A percentile compares a stretch with the other conserved stretches of the same genome.
Conservation (phyloP, 1,140 invertebrate genomes). For the Drosophila tani region DNA sequence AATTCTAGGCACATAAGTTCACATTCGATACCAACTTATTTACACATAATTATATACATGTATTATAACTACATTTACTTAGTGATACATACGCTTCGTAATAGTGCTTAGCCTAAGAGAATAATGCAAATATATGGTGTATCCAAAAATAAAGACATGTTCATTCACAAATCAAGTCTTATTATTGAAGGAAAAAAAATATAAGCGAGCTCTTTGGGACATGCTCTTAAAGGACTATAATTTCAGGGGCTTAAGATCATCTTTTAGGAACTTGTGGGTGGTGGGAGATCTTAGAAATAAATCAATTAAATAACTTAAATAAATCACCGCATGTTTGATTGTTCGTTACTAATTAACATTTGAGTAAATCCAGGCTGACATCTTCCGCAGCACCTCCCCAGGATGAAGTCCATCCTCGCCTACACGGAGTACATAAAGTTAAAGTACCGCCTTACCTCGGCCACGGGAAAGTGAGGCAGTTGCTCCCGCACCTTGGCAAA, state of each 20-base stretch:
- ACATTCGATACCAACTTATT: conserved; percentile 31
- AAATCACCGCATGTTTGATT: too few relatives aligned
- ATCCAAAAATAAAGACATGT: conserved; percentile 34
- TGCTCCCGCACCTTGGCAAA: conserved; percentile 13
- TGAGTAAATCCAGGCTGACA: too few relatives aligned
- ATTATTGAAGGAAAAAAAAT: neutral
- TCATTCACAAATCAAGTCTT: conserved; percentile 3
- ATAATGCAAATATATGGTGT: conserved; percentile 17
- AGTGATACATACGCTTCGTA: conserved; percentile 45
- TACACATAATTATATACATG: conserved; percentile 29
- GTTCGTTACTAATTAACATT: too few relatives aligned
- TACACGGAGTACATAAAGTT: conserved; percentile 21
- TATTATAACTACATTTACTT: conserved; percentile 37
- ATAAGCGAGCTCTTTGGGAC: neutral
- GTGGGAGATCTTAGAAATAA: neutral
- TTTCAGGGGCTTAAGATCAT: neutral
- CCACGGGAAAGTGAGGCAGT: conserved; percentile 28
- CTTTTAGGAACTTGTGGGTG: neutral
- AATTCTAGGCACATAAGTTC: conserved; percentile 45
- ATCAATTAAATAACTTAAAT: neutral
- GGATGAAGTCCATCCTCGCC: neutral
- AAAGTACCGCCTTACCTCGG: conserved; percentile 26
- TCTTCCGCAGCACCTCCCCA: too few relatives aligned
- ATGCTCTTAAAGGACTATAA: neutral
- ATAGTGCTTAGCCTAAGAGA: conserved; percentile 40